A percentile compares a stretch with the other conserved stretches of the same genome.
phyloP scores from a whole-genome alignment of 2,888 invertebrate genomes.

The Helobdella robusta region DNA sequence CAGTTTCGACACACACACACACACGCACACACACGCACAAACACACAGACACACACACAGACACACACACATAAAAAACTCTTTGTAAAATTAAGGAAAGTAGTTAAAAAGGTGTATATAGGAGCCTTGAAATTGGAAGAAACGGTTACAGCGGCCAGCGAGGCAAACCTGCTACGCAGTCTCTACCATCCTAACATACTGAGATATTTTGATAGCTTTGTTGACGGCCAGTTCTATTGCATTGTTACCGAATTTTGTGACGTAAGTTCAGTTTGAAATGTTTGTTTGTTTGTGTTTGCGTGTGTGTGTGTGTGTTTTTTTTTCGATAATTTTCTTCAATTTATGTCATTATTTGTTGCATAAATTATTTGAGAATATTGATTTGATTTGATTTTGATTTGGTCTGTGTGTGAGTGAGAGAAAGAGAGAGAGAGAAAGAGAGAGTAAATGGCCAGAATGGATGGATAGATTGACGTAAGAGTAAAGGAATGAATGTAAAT shows the following conservation, averaged over 20 bases:
- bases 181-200: slow-evolving; percentile 48
- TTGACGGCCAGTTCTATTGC: slow-evolving; percentile 48
- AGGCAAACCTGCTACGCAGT: slow-evolving; percentile 46
- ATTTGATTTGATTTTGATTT: too few species aligned
- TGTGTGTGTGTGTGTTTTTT: too few species aligned
- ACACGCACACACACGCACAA: background rate
- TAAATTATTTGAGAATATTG: too few species aligned
- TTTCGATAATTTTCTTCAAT: too few species aligned
- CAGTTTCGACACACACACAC: background rate
- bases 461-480: too few species aligned
- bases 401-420: too few species aligned
- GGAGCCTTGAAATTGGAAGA: slow-evolving; percentile 49
- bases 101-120: slow-evolving; percentile 48
- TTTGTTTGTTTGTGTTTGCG: too few species aligned
- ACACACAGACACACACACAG: background rate
- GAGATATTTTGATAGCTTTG: slow-evolving; percentile 48
- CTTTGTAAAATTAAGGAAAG: slow-evolving; percentile 41
- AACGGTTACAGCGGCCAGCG: slow-evolving; percentile 47
- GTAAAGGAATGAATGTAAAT: too few species aligned
- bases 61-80: background rate
- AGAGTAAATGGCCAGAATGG: too few species aligned
- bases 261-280: slow-evolving; percentile 36
- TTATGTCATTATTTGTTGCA: too few species aligned
- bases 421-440: too few species aligned
- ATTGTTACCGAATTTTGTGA: slow-evolving; percentile 51